phyloP scores from a whole-genome alignment of 2,113 vertebrate species.

The Daubentonia madagascariensis region DNA sequence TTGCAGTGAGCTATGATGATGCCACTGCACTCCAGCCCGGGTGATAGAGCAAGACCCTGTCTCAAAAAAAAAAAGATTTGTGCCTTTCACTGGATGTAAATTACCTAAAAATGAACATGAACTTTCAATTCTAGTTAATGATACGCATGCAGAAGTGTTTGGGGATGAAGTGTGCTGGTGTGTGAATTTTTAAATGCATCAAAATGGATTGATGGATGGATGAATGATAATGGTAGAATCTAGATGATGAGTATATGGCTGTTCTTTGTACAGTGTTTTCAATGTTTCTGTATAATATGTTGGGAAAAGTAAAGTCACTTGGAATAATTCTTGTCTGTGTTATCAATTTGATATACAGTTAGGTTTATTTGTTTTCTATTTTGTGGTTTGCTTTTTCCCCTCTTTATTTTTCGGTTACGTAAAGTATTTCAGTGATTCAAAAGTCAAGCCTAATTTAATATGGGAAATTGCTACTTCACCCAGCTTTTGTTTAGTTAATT shows the following conservation, averaged over 20 bases:
- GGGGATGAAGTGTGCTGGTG: neutral
- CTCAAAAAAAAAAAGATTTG: neutral
- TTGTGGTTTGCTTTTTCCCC: neutral
- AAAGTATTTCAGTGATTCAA: neutral
- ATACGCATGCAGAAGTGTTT: neutral
- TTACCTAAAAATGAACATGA: neutral
- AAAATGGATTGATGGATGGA: neutral
- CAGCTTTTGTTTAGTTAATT: neutral
- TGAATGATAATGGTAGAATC: neutral
- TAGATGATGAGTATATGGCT: neutral
- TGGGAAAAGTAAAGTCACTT: slow-evolving; percentile 4
- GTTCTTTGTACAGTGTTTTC: neutral
- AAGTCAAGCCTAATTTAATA: slow-evolving; percentile 36
- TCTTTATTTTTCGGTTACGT: neutral
- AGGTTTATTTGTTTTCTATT: slow-evolving; percentile 3
- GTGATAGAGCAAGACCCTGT: too few relatives aligned
- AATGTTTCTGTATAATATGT: neutral
- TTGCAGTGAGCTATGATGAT: too few relatives aligned
- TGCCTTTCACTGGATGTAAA: neutral
- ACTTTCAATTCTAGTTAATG: slow-evolving; percentile 24
- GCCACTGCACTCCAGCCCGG: too few relatives aligned
- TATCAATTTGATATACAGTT: neutral
- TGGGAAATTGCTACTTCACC: neutral
- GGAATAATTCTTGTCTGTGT: neutral
- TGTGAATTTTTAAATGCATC: neutral